A percentile compares a stretch with the other conserved stretches of the same genome.
Conservation (phyloP, 2,888 invertebrate genomes). For the Hypolimnas misippus region DNA sequence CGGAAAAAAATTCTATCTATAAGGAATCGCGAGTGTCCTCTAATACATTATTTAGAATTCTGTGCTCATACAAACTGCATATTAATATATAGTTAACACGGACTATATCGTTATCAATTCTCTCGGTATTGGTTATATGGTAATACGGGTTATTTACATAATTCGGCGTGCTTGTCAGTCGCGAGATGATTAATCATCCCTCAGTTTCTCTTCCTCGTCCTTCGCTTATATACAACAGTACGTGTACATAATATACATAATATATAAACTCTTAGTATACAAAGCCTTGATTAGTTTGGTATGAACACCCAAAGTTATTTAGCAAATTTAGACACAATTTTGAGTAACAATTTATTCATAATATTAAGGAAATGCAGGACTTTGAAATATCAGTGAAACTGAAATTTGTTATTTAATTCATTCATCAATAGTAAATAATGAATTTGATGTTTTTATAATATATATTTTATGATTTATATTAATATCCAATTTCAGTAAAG, state of each 20-base stretch:
- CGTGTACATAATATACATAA: constrained; percentile 11
- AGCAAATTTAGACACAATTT: background rate
- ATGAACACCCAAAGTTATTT: background rate
- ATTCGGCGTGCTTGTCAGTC: constrained; percentile 43
- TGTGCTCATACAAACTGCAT: background rate
- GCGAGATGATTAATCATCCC: constrained; percentile 46
- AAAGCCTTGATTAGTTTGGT: background rate
- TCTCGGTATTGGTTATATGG: constrained; percentile 42
- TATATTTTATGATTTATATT: too few relatives aligned
- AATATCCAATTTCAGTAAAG: too few relatives aligned
- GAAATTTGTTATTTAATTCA: too few relatives aligned
- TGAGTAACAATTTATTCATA: too few relatives aligned
- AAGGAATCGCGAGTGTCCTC: background rate
- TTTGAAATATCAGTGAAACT: too few relatives aligned
- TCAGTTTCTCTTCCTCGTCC: constrained; percentile 40
- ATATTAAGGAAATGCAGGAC: too few relatives aligned
- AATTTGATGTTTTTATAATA: too few relatives aligned
- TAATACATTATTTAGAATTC: background rate
- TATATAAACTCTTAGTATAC: background rate
- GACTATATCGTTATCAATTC: constrained; percentile 32
- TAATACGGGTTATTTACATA: constrained; percentile 47
- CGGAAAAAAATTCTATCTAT: too few relatives aligned
- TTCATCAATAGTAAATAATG: too few relatives aligned
- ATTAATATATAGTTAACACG: constrained; percentile 5
- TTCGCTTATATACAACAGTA: constrained; percentile 32